These are phyloP conservation scores for Parazoanthus atlanticus DNA, from an alignment of 92 coral and sea anemone species.

Conservation along the genomic window DNA sequence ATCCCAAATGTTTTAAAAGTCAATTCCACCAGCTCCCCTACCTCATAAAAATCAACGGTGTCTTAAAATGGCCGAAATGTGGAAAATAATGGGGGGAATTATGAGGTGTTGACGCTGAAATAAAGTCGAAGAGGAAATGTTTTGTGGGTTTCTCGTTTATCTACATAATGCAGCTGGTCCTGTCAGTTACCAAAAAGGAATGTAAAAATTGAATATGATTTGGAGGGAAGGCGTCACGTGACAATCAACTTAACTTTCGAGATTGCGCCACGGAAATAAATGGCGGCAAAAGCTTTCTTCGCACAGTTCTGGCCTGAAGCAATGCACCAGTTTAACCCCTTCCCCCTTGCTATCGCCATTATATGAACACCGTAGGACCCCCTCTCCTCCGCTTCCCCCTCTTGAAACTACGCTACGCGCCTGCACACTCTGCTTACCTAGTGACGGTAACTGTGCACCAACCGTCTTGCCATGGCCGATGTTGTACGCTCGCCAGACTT, in stretches of 20 bases:
- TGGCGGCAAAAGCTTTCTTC: slow-evolving; percentile 6
- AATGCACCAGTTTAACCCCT: slow-evolving; percentile 18
- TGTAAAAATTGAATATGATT: slow-evolving; percentile 5
- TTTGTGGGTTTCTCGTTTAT: slow-evolving; percentile 14
- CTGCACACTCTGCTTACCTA: slow-evolving; percentile 44
- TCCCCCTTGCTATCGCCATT: slow-evolving; percentile 20
- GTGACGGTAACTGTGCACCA: slow-evolving; percentile 39
- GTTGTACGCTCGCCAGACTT: slow-evolving; percentile 44
- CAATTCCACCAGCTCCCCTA: not conserved
- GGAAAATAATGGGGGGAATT: slow-evolving; percentile 19
- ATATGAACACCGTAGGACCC: slow-evolving; percentile 13
- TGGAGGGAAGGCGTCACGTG: slow-evolving; percentile 15
- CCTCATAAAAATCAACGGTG: no score
- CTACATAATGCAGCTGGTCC: slow-evolving; percentile 2
- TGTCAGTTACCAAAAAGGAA: slow-evolving; percentile 19
- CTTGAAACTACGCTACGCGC: slow-evolving; percentile 38
- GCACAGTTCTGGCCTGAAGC: not conserved
- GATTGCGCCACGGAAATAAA: slow-evolving; percentile 1
- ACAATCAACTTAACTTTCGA: slow-evolving; percentile 5
- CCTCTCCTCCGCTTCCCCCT: slow-evolving; percentile 1
- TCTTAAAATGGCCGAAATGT: slow-evolving; percentile 16
- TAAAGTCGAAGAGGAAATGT: not conserved
- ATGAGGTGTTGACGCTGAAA: not conserved
- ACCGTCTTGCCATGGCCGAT: slow-evolving; percentile 39
- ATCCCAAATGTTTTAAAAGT: slow-evolving; percentile 7